Conservation (phyloP, 2,888 invertebrate genomes). For the Drosophila infuscata region DNA sequence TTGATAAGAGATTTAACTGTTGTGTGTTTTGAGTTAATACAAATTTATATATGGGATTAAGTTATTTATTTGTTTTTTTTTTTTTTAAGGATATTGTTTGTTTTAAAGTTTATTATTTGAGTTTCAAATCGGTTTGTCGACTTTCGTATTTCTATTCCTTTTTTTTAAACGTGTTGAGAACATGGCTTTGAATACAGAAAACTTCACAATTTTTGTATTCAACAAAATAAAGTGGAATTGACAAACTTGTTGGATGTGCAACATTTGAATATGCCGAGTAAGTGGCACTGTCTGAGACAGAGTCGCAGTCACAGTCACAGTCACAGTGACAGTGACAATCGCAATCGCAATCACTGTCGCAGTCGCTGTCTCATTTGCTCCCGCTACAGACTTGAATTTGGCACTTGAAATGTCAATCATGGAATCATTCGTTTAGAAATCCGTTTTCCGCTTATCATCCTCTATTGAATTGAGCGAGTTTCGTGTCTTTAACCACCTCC, state of each 20-base stretch:
- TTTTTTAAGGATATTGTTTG: too few relatives aligned
- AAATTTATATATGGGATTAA: background rate
- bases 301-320: background rate
- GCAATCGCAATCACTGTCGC: background rate
- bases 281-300: slow-evolving; percentile 4
- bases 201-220: background rate
- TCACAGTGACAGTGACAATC: slow-evolving; percentile 1
- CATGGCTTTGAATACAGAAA: background rate
- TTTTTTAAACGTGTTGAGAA: background rate
- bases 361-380: slow-evolving; percentile 1
- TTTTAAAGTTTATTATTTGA: background rate
- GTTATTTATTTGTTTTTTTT: background rate
- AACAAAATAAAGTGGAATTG: slow-evolving; percentile 1
- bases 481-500: background rate
- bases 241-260: slow-evolving; percentile 10
- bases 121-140: too few relatives aligned
- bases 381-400: slow-evolving; percentile 23
- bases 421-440: slow-evolving; percentile 67
- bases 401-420: slow-evolving; percentile 67
- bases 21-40: background rate
- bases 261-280: slow-evolving; percentile 42
- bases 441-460: slow-evolving; percentile 75
- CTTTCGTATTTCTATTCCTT: background rate
- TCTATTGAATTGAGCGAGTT: slow-evolving; percentile 47
- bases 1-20: background rate